These are phyloP conservation scores for Piprites chloris DNA, from an alignment of 2,113 vertebrate genomes.

Conservation along the genomic window DNA sequence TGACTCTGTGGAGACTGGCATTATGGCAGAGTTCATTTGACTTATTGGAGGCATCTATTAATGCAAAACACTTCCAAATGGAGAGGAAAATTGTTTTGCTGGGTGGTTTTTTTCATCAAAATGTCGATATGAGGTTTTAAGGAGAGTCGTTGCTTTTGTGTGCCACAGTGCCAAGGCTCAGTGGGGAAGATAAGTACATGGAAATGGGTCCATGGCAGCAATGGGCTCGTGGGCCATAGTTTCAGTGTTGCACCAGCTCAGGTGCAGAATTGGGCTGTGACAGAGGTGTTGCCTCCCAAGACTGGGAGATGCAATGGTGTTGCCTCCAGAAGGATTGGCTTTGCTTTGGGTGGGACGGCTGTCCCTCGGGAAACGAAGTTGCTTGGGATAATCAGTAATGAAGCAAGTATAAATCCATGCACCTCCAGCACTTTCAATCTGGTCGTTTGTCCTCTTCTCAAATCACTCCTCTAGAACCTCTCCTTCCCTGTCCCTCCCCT, in stretches of 20 bases:
- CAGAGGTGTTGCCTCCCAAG: not conserved
- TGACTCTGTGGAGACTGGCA: slow-evolving; percentile 7
- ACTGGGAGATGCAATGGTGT: not conserved
- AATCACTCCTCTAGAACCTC: not conserved
- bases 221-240: accelerated
- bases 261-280: not conserved
- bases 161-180: accelerated
- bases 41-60: not conserved
- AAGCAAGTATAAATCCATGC: not conserved
- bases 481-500: not conserved
- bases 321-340: not conserved
- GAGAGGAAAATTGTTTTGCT: not conserved
- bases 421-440: not conserved
- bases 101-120: not conserved
- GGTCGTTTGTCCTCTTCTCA: not conserved
- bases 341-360: not conserved
- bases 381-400: not conserved
- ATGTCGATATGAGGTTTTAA: not conserved
- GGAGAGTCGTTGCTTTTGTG: not conserved
- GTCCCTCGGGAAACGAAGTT: slow-evolving; percentile 19
- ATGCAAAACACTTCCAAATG: slow-evolving; percentile 6
- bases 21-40: slow-evolving; percentile 24
- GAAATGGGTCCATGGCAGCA: accelerated
- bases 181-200: accelerated
- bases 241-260: not conserved